Conservation (phyloP, 2,797 vertebrate genomes). For the Brachyrhaphis roseni region DNA sequence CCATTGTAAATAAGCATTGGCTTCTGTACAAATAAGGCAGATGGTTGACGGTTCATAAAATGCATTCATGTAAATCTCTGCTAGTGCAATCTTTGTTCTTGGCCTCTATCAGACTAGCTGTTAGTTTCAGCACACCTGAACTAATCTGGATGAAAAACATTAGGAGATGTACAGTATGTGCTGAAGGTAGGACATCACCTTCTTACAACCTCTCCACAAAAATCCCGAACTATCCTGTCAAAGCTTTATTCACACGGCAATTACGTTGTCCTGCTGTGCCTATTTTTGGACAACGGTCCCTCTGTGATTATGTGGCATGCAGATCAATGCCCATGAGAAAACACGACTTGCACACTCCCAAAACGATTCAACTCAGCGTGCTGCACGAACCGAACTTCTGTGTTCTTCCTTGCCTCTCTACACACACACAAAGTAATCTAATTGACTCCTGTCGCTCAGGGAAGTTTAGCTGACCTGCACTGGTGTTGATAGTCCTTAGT, state of each 20-base stretch:
- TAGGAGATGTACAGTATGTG: background rate
- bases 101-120: background rate
- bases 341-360: background rate
- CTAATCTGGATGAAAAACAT: background rate
- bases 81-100: background rate
- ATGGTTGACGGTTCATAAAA: background rate
- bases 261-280: background rate
- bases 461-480: constrained; percentile 34
- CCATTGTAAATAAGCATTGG: background rate
- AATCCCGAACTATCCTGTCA: background rate
- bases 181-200: background rate
- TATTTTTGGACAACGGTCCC: background rate
- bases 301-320: background rate
- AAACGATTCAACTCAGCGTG: background rate
- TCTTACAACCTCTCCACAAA: background rate
- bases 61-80: background rate
- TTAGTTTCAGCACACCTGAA: background rate
- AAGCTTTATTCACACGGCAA: background rate
- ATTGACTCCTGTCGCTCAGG: constrained; percentile 42
- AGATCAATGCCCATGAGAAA: background rate
- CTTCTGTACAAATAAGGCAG: background rate
- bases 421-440: constrained; percentile 17
- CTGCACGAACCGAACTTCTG: background rate
- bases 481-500: constrained; percentile 46
- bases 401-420: background rate